Conservation (phyloP, 92 coral and sea anemone genomes). For the Pocillopora meandrina region DNA sequence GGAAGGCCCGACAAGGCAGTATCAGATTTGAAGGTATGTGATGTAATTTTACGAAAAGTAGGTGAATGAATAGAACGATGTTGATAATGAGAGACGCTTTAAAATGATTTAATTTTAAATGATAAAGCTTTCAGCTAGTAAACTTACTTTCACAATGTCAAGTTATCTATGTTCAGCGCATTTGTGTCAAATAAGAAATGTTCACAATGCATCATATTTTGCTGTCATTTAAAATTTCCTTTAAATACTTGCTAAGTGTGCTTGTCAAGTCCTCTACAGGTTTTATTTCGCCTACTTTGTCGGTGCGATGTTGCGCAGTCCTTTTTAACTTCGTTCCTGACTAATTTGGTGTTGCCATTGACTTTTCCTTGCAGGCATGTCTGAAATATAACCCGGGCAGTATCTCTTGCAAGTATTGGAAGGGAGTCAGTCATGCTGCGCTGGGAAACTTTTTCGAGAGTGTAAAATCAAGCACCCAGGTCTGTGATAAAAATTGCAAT, state of each 20-base stretch:
- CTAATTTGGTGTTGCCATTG: neutral
- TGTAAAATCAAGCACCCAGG: constrained; percentile 83
- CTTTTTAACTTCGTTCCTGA: neutral
- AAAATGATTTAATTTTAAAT: too few species aligned
- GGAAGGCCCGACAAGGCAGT: constrained; percentile 71
- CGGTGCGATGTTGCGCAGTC: neutral
- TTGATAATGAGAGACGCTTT: too few species aligned
- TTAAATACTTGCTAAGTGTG: too few species aligned
- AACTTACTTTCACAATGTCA: too few species aligned
- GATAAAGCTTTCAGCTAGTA: too few species aligned
- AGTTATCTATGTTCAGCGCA: too few species aligned
- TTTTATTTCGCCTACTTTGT: neutral
- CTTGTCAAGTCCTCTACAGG: too few species aligned
- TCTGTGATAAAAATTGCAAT: constrained; percentile 1
- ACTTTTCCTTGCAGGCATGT: constrained; percentile 52
- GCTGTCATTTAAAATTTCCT: too few species aligned
- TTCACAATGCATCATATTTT: too few species aligned
- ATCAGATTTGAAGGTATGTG: constrained; percentile 71
- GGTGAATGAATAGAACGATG: too few species aligned
- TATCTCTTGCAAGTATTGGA: constrained; percentile 79
- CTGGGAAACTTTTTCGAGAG: constrained; percentile 79
- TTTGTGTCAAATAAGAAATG: too few species aligned
- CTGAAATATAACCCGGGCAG: constrained; percentile 70
- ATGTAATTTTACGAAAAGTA: too few species aligned
- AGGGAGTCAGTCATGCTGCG: constrained; percentile 75